phyloP scores from a whole-genome alignment of 2,797 vertebrate genomes.

The Catostomus latipinnis region DNA sequence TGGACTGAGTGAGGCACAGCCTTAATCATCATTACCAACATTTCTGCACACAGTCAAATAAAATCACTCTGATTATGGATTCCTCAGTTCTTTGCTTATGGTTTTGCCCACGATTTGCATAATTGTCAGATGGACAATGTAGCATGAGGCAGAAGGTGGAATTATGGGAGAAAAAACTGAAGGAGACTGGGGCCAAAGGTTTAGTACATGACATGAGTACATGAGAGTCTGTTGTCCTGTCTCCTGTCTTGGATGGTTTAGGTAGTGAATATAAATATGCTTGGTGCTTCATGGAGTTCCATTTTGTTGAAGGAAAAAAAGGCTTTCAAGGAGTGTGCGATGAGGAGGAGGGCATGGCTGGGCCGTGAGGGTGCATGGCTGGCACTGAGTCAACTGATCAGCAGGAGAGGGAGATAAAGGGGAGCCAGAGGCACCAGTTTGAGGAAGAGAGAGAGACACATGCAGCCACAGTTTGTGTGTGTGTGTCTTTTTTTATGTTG shows the following conservation, averaged over 20 bases:
- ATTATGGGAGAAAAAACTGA: slow-evolving; percentile 42
- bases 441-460: no score
- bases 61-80: slow-evolving; percentile 69
- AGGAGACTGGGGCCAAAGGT: slow-evolving; percentile 38
- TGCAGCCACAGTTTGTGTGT: no score
- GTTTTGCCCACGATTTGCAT: slow-evolving; percentile 63
- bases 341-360: neutral
- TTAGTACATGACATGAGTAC: slow-evolving; percentile 44
- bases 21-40: slow-evolving; percentile 79
- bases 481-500: no score
- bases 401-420: no score
- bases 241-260: neutral
- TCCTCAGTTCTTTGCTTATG: slow-evolving; percentile 58
- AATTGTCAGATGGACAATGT: slow-evolving; percentile 60
- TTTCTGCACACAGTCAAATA: slow-evolving; percentile 67
- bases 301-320: neutral
- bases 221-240: neutral
- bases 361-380: no score
- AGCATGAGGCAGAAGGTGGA: slow-evolving; percentile 57
- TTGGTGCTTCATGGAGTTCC: neutral
- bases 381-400: no score
- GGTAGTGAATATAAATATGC: neutral
- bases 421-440: no score
- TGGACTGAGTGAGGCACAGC: slow-evolving; percentile 61
- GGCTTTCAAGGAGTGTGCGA: neutral